Base-by-base conservation (phyloP, 1,140 invertebrate species). In the Bombus huntii region DNA sequence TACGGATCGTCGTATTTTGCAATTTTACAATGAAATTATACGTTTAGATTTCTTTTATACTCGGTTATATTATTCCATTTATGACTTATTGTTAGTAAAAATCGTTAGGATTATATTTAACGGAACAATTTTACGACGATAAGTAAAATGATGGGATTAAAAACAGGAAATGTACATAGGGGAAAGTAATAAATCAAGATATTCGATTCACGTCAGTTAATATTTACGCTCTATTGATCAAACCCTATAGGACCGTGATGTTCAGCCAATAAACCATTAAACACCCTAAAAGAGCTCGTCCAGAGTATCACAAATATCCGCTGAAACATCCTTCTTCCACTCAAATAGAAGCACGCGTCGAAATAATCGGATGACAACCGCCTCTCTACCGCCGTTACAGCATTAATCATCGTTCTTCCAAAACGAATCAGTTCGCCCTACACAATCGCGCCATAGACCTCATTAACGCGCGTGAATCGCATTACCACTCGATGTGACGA, bases 401-500 rank as follows among this genome's bases (percentile, higher is more conserved):
- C 72, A 74, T 74, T 74, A 47, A 81, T 53, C 78, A 53, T 44
- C 15, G 6, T 34, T 37, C 62, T 28, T 47, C 31, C 65, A 34
- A 9, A 44, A 3, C 42, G 65, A 80, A 66, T 78, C 57, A 44
- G 8, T 42, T 31, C 18, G 31, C 72, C 72, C 72, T 25, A 31
- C 39, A 44, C 39, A 12, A 5, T 31, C 39, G 39, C n/a, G 10
- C 15, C n/a, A 22, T 73, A 28, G 90, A 91, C 75, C 89, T 89
- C 88, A 88, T 86, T 88, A 92, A 92, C 87, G 90, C 86, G 87
- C 87, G 91, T 88, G 84, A 90, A 90, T 92, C 92, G 73, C 82
- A 85, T 91, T 88, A 87, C 80, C 88, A 91, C 89, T 91, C 89
- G 87, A 91, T 85, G 84, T 85, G 90, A 93, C 89, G 87, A 91